Base-by-base conservation (phyloP, 2,113 vertebrate species). In the Thymallus thymallus region DNA sequence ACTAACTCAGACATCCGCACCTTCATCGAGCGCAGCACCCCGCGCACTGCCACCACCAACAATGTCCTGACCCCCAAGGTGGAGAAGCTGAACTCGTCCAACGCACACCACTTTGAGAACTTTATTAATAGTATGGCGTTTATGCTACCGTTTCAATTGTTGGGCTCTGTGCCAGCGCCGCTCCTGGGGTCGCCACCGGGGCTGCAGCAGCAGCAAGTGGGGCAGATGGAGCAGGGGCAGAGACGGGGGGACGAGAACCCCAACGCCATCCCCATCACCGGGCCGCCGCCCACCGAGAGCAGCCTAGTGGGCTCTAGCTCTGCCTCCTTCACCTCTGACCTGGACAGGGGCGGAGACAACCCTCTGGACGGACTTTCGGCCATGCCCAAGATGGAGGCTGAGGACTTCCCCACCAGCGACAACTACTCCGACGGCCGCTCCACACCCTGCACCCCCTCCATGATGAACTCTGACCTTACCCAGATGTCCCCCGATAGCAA, bases 61-160 rank as follows among this genome's bases (percentile, higher is more conserved):
- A 62, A 5, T 6, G 3, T 29, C 60, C 48, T 51, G 48, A 72
- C 89, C 29, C 71, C 93, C 22, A 91, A 95, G 3, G 77, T 90
- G n/a, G 96, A 98, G 29, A 96, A 94, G 85, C 88, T 93, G 4
- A 93, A 87, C 68, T 82, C 94, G n/a, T 80, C 88, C 66, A 90
- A 77, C 69, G 86, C 94, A 60, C 96, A 98, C 87, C 96, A 96
- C 82, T 99, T 98, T 76, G 98, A 99, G 89, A 98, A 94, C 88
- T 93, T 98, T 51, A 93, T 98, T 48, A 97, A 96, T 84, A 96
- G 93, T 73, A 95, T 98, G 96, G 93, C 96, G 2, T 97, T 99
- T 86, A 97, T 98, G 95, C 88, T 99, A 80, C 98, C 98, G 0
- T 95, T 99, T 76, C 98, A 98, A 84, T 93, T 99, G 83, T 92